Evolutionary conservation across 2,888 invertebrate species (phyloP).

Genomic region (Lapara coniferarum): DNA sequence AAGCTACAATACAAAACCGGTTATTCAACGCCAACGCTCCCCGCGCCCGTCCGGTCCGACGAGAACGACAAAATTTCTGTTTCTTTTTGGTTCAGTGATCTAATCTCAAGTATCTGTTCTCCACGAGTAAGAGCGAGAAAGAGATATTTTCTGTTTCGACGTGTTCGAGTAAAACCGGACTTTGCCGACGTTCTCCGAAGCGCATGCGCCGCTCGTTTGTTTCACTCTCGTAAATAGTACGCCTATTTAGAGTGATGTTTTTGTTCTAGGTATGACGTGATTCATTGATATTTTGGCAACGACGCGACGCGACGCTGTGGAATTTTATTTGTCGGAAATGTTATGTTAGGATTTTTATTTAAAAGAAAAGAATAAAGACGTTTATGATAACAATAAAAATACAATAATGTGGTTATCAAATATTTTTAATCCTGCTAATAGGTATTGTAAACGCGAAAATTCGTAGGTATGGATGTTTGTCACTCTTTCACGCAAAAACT

Average conservation of each 20-base stretch:
- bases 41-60: constrained; percentile 55
- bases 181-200: constrained; percentile 58
- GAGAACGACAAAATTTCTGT: constrained; percentile 66
- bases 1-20: constrained; percentile 72
- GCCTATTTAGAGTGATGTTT: constrained; percentile 52
- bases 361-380: too few relatives aligned
- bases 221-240: constrained; percentile 48
- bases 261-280: constrained; percentile 60
- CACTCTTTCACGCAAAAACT: too few relatives aligned
- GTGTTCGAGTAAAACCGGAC: constrained; percentile 52
- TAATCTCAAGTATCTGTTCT: constrained; percentile 61
- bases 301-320: constrained; percentile 37
- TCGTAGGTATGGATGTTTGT: too few relatives aligned
- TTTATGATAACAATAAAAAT: too few relatives aligned
- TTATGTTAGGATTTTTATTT: background rate
- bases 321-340: constrained; percentile 26
- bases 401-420: too few relatives aligned
- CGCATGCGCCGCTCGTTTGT: constrained; percentile 61
- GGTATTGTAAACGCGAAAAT: too few relatives aligned
- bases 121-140: constrained; percentile 56
- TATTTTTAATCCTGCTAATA: too few relatives aligned
- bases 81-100: constrained; percentile 80
- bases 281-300: constrained; percentile 69
- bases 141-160: constrained; percentile 42
- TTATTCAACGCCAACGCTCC: constrained; percentile 56